Percentiles rank a stretch among this genome's conserved stretches.
These are phyloP conservation scores for Momotus momota DNA, from an alignment of 2,797 vertebrate species.

Conservation along the genomic window DNA sequence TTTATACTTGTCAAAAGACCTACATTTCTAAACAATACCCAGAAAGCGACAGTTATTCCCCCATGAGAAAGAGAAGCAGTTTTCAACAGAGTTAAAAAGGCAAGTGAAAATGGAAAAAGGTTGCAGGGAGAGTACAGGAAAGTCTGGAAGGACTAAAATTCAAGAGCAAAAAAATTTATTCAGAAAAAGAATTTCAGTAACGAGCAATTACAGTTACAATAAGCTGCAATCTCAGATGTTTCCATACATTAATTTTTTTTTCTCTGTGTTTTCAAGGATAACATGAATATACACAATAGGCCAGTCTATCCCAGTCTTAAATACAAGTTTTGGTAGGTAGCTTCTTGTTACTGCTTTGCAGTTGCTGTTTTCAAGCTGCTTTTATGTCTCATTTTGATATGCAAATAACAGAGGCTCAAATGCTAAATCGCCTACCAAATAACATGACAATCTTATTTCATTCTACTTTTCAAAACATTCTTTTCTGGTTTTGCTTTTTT, in stretches of 20 bases:
- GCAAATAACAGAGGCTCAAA: conserved; percentile 47
- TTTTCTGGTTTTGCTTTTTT: neutral
- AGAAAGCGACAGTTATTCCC: conserved; percentile 16
- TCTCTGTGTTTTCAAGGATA: neutral
- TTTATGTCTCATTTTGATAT: conserved; percentile 62
- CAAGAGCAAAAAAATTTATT: neutral
- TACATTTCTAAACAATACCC: neutral
- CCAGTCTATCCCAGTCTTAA: neutral
- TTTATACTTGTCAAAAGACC: conserved; percentile 4
- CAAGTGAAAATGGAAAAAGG: neutral
- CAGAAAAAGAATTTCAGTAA: neutral
- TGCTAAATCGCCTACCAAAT: conserved; percentile 39
- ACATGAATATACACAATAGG: neutral
- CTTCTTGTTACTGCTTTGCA: neutral
- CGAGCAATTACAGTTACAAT: neutral
- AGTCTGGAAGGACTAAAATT: neutral
- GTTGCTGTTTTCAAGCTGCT: conserved; percentile 32
- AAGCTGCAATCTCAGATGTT: neutral
- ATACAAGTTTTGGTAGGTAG: neutral
- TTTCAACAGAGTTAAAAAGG: conserved; percentile 15
- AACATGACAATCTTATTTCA: conserved; percentile 19
- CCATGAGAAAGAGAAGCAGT: neutral
- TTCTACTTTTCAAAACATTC: conserved; percentile 6
- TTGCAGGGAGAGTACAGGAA: neutral
- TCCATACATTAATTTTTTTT: accelerated